These are phyloP conservation scores for Leptarthrus brevirostris DNA, from an alignment of 2,888 invertebrate species.

Conservation along the genomic window DNA sequence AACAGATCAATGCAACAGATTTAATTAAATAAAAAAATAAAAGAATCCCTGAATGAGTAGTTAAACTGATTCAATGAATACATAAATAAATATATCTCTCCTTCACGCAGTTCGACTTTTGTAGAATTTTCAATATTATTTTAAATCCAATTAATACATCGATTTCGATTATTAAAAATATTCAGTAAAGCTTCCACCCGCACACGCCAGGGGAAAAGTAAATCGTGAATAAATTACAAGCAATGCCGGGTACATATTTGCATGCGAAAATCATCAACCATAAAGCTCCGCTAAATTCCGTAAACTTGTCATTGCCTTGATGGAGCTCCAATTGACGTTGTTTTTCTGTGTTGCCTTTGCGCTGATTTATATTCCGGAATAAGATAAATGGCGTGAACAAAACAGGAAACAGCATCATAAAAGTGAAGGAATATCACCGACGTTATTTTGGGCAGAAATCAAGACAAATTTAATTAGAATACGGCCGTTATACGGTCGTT, in stretches of 20 bases:
- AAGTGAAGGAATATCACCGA: slow-evolving; percentile 8
- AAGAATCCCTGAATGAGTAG: too few species aligned
- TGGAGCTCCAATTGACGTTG: slow-evolving; percentile 22
- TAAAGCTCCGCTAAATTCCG: slow-evolving; percentile 13
- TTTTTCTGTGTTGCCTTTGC: slow-evolving; percentile 26
- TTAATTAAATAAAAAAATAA: too few species aligned
- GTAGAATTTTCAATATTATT: too few species aligned
- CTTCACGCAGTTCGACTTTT: too few species aligned
- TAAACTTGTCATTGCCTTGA: slow-evolving; percentile 36
- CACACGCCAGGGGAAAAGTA: neutral
- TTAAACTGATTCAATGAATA: too few species aligned
- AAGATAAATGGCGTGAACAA: neutral
- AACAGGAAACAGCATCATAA: slow-evolving; percentile 26
- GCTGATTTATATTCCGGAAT: slow-evolving; percentile 17
- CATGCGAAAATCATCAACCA: slow-evolving; percentile 31
- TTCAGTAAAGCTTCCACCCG: too few species aligned
- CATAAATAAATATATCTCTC: too few species aligned
- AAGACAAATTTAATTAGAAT: slow-evolving; percentile 42
- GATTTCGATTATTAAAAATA: too few species aligned
- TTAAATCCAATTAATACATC: too few species aligned
- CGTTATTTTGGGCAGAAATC: slow-evolving; percentile 37
- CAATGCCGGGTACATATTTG: slow-evolving; percentile 24
- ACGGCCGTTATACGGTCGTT: neutral
- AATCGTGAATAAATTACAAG: slow-evolving; percentile 40
- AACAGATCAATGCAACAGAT: too few species aligned